Conservation (phyloP, 2,113 vertebrate genomes). For the Oncorhynchus mykiss region DNA sequence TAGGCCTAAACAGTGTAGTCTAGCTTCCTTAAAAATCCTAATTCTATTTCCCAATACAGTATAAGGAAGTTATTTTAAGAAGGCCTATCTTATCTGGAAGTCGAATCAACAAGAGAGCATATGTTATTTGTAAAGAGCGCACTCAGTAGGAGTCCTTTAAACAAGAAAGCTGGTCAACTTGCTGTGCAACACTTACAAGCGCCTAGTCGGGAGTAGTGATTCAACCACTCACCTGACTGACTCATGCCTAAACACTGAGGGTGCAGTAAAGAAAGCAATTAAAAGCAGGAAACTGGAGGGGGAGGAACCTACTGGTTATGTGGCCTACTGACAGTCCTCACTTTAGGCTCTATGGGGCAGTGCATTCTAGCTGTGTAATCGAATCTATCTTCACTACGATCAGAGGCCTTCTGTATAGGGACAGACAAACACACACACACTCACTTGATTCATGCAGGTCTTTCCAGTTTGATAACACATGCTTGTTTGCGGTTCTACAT, state of each 20-base stretch:
- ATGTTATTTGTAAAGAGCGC: neutral
- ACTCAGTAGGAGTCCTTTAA: constrained; percentile 6
- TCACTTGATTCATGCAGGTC: constrained; percentile 59
- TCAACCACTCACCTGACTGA: constrained; percentile 41
- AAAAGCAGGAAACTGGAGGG: neutral
- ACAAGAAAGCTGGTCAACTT: constrained; percentile 28
- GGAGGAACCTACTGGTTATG: constrained; percentile 20
- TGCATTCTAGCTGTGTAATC: neutral
- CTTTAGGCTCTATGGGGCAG: neutral
- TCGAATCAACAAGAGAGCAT: neutral
- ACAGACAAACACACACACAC: neutral
- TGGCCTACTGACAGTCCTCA: neutral
- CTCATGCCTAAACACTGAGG: constrained; percentile 30
- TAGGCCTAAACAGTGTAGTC: neutral
- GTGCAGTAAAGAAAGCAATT: constrained; percentile 11
- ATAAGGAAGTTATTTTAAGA: neutral
- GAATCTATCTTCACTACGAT: neutral
- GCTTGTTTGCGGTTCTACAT: too few species aligned
- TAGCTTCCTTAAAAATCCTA: neutral
- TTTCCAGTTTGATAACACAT: constrained; percentile 70
- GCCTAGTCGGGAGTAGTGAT: constrained; percentile 32
- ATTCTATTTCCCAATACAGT: neutral
- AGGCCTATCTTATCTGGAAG: neutral
- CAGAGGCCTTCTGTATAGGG: neutral
- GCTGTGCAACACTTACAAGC: constrained; percentile 20